Evolutionary conservation across 2,113 vertebrate species (phyloP).

Genomic region (Megalops atlanticus): DNA sequence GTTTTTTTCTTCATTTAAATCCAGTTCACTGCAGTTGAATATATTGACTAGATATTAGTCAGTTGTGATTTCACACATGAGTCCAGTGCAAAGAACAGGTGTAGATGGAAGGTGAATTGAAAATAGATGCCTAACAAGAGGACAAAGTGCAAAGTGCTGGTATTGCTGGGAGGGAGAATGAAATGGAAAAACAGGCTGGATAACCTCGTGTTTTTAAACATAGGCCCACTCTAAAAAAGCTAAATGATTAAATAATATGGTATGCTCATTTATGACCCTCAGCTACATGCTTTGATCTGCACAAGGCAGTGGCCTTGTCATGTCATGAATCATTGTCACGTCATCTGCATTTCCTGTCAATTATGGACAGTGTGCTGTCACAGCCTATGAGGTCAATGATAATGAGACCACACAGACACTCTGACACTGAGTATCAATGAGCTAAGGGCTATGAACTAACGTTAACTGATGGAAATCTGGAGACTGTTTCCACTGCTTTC

Average conservation of each 20-base stretch:
- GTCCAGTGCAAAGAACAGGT: background rate
- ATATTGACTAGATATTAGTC: background rate
- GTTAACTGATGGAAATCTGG: no score
- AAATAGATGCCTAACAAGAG: background rate
- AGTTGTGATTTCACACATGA: constrained; percentile 10
- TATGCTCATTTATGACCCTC: background rate
- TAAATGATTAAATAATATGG: background rate
- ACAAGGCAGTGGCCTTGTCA: constrained; percentile 24
- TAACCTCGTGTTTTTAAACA: background rate
- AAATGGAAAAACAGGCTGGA: background rate
- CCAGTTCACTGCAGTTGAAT: background rate
- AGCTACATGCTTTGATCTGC: background rate
- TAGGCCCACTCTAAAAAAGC: background rate
- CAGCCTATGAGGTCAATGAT: constrained; percentile 19
- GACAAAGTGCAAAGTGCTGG: background rate
- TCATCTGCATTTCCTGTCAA: constrained; percentile 30
- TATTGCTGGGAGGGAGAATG: background rate
- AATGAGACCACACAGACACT: background rate
- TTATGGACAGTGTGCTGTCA: constrained; percentile 19
- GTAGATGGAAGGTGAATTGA: background rate
- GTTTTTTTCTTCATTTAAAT: background rate
- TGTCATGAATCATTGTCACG: constrained; percentile 29
- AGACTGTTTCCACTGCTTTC: background rate
- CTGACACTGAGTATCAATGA: background rate
- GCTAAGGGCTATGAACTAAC: background rate